Conservation (phyloP, 2,888 invertebrate genomes). For the Ligdia adustata region DNA sequence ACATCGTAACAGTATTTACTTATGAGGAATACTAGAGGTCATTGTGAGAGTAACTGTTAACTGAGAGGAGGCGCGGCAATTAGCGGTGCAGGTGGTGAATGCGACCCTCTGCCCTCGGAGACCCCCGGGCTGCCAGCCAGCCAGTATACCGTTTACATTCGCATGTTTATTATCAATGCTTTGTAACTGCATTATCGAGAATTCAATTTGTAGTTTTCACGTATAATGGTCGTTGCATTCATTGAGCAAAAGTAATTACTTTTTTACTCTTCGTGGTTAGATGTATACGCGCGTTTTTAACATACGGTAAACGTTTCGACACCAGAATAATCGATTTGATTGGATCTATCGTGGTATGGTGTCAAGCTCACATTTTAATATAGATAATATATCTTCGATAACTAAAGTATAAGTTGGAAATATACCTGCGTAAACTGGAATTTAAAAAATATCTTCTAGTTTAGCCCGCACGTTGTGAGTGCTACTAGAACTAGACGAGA, state of each 20-base stretch:
- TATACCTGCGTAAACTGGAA: too few relatives aligned
- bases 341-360: too few relatives aligned
- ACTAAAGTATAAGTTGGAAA: too few relatives aligned
- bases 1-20: conserved; percentile 53
- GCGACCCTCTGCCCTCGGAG: conserved; percentile 69
- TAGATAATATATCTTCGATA: not conserved
- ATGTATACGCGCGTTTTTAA: conserved; percentile 36
- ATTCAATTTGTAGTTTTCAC: conserved; percentile 48
- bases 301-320: conserved; percentile 43
- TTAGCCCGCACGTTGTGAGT: conserved; percentile 13
- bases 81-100: conserved; percentile 78
- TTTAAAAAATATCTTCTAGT: conserved; percentile 6
- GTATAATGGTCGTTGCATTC: conserved; percentile 43
- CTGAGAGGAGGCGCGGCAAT: conserved; percentile 75
- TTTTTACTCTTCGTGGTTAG: conserved; percentile 9
- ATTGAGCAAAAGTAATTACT: conserved; percentile 10
- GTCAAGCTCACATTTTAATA: not conserved
- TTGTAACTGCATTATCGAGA: conserved; percentile 48
- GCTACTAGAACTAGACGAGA: too few relatives aligned
- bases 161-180: conserved; percentile 64
- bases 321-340: conserved; percentile 43
- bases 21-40: conserved; percentile 54
- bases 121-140: conserved; percentile 36
- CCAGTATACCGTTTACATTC: conserved; percentile 55
- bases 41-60: conserved; percentile 72